These are phyloP conservation scores for Hydractinia echinata DNA, from an alignment of 30 jellyfish, hydroid and myxozoan species.

Conservation along the genomic window DNA sequence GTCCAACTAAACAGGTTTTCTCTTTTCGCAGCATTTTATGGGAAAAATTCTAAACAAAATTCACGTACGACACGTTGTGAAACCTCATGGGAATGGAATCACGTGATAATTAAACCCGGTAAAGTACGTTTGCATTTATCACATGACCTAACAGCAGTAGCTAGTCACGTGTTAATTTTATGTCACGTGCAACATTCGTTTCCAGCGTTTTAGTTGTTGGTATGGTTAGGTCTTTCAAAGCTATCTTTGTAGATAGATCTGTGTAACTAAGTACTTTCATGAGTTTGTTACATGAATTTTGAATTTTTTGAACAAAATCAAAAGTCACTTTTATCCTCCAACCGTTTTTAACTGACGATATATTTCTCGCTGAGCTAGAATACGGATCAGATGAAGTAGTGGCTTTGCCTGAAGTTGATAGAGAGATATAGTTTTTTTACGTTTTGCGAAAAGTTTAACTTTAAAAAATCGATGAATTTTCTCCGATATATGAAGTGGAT, in stretches of 20 bases:
- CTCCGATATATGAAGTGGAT: constrained; percentile 11
- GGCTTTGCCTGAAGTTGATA: background rate
- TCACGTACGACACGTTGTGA: too few species aligned
- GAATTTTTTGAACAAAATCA: background rate
- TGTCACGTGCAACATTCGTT: too few species aligned
- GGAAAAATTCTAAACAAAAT: too few species aligned
- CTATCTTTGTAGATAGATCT: background rate
- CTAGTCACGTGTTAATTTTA: too few species aligned
- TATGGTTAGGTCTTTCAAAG: background rate
- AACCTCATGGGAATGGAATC: too few species aligned
- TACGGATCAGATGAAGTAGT: background rate
- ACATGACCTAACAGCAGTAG: too few species aligned
- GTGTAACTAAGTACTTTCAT: background rate
- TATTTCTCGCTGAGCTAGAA: constrained; percentile 4
- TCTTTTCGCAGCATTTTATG: too few species aligned
- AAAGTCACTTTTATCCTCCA: background rate
- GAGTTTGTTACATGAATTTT: constrained; percentile 3
- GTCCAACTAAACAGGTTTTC: too few species aligned
- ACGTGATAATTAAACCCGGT: too few species aligned
- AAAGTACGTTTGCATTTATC: too few species aligned
- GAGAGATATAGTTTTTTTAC: background rate
- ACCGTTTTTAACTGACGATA: background rate
- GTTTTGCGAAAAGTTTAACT: too few species aligned
- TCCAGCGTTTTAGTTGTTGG: too few species aligned
- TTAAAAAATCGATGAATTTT: background rate